These are phyloP conservation scores for Pantelozetes paolii DNA, from an alignment of 2,888 invertebrate genomes.

Conservation along the genomic window DNA sequence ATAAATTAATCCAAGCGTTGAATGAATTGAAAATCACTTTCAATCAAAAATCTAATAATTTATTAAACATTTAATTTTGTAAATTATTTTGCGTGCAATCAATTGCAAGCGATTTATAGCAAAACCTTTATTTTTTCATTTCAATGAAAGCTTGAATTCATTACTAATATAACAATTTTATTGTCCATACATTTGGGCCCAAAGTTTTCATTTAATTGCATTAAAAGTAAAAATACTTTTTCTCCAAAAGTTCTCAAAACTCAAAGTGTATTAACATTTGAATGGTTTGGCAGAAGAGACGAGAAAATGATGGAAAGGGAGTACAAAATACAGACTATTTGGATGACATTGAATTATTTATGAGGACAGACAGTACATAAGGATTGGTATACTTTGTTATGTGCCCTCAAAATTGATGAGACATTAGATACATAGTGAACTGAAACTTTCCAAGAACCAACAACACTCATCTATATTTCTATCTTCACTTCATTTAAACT, in stretches of 20 bases:
- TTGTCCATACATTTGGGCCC: background rate
- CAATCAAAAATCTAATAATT: conserved; percentile 1
- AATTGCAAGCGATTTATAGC: background rate
- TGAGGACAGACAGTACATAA: background rate
- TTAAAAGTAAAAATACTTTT: background rate
- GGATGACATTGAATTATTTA: conserved; percentile 34
- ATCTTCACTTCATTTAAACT: conserved; percentile 2
- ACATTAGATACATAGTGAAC: background rate
- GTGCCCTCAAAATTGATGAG: background rate
- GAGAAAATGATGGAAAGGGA: conserved; percentile 19
- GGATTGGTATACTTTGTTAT: background rate
- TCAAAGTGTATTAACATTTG: conserved; percentile 18
- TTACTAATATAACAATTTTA: background rate
- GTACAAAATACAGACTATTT: background rate
- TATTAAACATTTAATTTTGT: background rate
- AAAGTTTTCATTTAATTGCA: background rate
- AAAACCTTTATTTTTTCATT: background rate
- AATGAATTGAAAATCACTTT: background rate
- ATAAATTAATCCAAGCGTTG: background rate
- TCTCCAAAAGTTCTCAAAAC: background rate
- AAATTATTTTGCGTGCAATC: background rate
- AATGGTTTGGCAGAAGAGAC: background rate
- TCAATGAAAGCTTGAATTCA: background rate
- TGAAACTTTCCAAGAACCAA: background rate
- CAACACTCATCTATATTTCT: background rate